These are phyloP conservation scores for Tragelaphus imberbis DNA, from an alignment of 2,113 vertebrate species.

Conservation along the genomic window DNA sequence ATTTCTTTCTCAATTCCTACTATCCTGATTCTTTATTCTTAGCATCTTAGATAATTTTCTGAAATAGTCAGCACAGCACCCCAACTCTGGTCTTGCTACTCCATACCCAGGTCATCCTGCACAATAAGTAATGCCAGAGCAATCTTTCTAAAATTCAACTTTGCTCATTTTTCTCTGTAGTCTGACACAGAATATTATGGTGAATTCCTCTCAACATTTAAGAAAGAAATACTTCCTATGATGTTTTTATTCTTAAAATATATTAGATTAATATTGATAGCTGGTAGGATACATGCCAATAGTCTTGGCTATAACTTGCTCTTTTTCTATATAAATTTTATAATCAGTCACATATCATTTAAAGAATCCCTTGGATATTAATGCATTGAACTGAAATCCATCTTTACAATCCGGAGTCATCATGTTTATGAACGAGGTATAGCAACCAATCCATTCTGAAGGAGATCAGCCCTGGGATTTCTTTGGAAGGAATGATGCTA, in stretches of 20 bases:
- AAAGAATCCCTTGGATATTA: neutral
- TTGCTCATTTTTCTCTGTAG: neutral
- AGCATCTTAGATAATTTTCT: neutral
- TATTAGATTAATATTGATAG: neutral
- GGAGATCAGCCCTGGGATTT: too few species aligned
- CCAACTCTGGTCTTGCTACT: neutral
- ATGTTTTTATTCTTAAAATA: neutral
- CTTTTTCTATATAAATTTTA: neutral
- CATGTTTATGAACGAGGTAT: neutral
- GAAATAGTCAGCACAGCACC: neutral
- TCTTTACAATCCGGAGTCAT: neutral
- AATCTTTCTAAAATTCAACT: neutral
- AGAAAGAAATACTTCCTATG: neutral
- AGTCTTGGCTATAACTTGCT: neutral
- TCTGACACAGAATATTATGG: neutral
- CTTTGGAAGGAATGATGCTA: too few species aligned
- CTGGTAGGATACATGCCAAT: neutral
- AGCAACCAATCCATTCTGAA: too few species aligned
- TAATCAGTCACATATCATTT: neutral
- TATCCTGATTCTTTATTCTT: neutral
- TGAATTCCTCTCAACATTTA: neutral
- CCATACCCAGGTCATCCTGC: neutral
- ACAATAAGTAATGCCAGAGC: neutral
- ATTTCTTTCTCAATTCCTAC: neutral
- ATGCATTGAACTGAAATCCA: neutral